Evolutionary conservation across 2,113 vertebrate species (phyloP).

Genomic region (Erythrolamprus reginae): DNA sequence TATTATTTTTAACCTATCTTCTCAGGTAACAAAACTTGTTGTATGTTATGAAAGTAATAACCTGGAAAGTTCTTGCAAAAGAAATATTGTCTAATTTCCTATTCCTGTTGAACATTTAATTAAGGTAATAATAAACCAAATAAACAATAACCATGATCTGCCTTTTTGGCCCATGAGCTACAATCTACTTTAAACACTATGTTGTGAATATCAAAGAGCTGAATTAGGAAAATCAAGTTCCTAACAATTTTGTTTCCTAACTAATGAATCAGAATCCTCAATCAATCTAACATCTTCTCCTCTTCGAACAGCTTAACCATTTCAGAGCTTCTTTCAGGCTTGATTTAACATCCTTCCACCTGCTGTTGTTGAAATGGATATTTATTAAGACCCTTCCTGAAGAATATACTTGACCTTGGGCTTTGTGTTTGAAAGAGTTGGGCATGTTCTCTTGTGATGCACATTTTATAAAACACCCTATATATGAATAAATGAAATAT

Average conservation of each 20-base stretch:
- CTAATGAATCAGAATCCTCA: background rate
- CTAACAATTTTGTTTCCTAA: background rate
- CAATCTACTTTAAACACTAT: background rate
- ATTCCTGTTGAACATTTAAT: slow-evolving; percentile 44
- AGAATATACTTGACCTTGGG: background rate
- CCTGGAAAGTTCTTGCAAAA: slow-evolving; percentile 36
- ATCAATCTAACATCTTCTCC: background rate
- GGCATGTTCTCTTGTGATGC: background rate
- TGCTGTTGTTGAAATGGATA: background rate
- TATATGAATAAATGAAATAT: no score
- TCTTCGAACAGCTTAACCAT: background rate
- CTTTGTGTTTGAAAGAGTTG: background rate
- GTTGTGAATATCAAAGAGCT: background rate
- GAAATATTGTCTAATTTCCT: slow-evolving; percentile 43
- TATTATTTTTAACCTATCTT: slow-evolving; percentile 9
- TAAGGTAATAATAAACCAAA: slow-evolving; percentile 47
- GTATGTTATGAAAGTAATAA: slow-evolving; percentile 10
- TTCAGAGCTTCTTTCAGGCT: background rate
- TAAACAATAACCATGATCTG: background rate
- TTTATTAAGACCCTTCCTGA: background rate
- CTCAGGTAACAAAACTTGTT: background rate
- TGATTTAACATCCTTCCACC: background rate
- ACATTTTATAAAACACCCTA: background rate
- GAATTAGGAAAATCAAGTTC: background rate
- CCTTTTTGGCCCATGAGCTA: background rate